Percentiles rank a stretch among this genome's conserved stretches.
Evolutionary conservation across 2,888 invertebrate species (phyloP).

Genomic region (Horisme vitalbata): DNA sequence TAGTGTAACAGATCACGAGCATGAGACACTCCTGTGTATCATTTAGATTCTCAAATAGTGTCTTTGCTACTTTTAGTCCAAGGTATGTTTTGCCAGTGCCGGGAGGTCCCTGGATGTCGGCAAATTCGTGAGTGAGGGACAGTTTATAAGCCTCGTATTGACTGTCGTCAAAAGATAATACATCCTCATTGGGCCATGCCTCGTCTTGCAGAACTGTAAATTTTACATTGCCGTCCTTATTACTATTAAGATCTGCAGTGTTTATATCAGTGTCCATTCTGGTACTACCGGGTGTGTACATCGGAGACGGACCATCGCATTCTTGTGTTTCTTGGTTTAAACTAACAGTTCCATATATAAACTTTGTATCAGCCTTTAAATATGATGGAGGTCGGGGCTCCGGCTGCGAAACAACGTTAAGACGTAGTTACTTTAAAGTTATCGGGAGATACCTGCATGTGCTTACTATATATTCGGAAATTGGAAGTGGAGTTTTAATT

Average conservation of each 20-base stretch:
- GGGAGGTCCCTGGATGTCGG: conserved; percentile 92
- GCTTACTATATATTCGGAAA: too few relatives aligned
- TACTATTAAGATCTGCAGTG: too few relatives aligned
- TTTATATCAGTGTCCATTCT: too few relatives aligned
- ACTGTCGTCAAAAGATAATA: conserved; percentile 83
- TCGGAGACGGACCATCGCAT: neutral
- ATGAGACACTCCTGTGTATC: conserved; percentile 69
- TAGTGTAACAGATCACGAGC: conserved; percentile 91
- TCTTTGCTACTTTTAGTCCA: conserved; percentile 87
- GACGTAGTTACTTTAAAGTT: too few relatives aligned
- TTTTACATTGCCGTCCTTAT: conserved; percentile 3
- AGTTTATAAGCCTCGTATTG: conserved; percentile 86
- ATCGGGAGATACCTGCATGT: too few relatives aligned
- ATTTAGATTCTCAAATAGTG: conserved; percentile 83
- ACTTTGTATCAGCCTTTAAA: conserved; percentile 35
- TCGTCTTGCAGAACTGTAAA: conserved; percentile 50
- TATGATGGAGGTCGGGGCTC: conserved; percentile 49
- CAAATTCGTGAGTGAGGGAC: conserved; percentile 87
- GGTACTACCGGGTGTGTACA: too few relatives aligned
- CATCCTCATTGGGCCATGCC: conserved; percentile 72
- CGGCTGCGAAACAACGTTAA: conserved; percentile 41
- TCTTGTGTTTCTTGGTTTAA: neutral
- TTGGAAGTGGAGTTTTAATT: too few relatives aligned
- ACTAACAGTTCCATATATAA: conserved; percentile 9
- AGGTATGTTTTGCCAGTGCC: conserved; percentile 94